Evolutionary conservation across 2,113 vertebrate species (phyloP).

Genomic region (Rousettus leschenaultii): DNA sequence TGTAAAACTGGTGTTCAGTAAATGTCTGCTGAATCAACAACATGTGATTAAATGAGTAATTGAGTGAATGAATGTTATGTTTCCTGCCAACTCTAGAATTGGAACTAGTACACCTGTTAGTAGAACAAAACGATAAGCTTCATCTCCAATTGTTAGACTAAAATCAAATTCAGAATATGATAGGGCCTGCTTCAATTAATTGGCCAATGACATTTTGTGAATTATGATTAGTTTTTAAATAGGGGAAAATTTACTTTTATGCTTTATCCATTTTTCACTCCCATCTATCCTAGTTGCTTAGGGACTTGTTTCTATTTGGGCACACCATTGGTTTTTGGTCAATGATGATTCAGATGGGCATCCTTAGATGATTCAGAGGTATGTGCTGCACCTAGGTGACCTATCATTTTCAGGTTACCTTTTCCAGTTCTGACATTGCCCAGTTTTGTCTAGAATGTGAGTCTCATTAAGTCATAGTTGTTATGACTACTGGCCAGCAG

Average conservation of each 20-base stretch:
- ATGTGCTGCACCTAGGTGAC: conserved; percentile 43
- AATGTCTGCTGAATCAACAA: not conserved
- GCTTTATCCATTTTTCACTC: not conserved
- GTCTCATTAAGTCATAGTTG: not conserved
- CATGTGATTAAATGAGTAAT: not conserved
- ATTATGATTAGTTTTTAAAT: not conserved
- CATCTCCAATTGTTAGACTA: not conserved
- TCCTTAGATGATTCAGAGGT: conserved; percentile 41
- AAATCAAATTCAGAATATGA: not conserved
- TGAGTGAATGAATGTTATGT: not conserved
- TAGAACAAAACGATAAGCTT: not conserved
- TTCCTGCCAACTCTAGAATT: not conserved
- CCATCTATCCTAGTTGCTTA: not conserved
- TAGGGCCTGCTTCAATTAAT: not conserved
- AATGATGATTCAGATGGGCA: conserved; percentile 47
- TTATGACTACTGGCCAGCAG: not conserved
- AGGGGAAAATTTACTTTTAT: not conserved
- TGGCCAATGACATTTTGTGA: not conserved
- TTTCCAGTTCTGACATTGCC: not conserved
- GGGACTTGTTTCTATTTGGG: not conserved
- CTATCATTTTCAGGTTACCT: conserved; percentile 12
- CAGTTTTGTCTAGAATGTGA: conserved; percentile 25
- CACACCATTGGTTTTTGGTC: not conserved
- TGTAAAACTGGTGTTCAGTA: not conserved
- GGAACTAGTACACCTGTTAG: not conserved